phyloP scores from a whole-genome alignment of 2,888 invertebrate species.

The Dicranocentrus wangi region DNA sequence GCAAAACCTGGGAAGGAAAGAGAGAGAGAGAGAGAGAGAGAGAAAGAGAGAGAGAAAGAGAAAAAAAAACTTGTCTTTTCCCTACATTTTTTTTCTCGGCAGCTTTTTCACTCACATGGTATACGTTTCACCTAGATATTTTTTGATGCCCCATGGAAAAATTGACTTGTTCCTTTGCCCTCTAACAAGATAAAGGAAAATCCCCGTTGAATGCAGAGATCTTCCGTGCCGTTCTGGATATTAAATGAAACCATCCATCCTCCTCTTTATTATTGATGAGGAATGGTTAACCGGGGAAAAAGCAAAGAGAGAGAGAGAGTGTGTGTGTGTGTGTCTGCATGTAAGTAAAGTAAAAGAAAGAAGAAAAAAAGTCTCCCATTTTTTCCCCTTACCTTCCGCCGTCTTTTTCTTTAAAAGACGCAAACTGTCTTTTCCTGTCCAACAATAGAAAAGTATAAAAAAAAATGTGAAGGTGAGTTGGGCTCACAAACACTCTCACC shows the following conservation, averaged over 20 bases:
- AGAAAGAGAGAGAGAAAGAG: too few species aligned
- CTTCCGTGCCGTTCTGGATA: slow-evolving; percentile 25
- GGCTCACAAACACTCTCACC: background rate
- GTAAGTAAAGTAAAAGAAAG: slow-evolving; percentile 1
- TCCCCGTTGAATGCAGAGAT: slow-evolving; percentile 16
- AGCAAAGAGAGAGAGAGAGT: slow-evolving; percentile 2
- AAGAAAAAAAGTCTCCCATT: background rate
- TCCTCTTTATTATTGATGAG: slow-evolving; percentile 47
- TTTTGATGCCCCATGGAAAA: slow-evolving; percentile 19
- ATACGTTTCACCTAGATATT: slow-evolving; percentile 7
- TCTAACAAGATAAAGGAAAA: slow-evolving; percentile 49
- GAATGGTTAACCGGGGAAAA: slow-evolving; percentile 42
- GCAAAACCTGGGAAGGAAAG: too few species aligned
- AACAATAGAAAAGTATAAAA: background rate
- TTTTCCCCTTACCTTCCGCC: background rate
- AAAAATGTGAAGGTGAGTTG: background rate
- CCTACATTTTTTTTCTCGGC: background rate
- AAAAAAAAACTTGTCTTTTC: too few species aligned
- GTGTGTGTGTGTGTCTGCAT: background rate
- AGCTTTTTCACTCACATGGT: too few species aligned
- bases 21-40: too few species aligned
- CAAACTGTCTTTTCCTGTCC: slow-evolving; percentile 17
- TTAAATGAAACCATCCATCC: slow-evolving; percentile 40
- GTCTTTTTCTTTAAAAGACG: background rate
- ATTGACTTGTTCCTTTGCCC: slow-evolving; percentile 18